Conservation (phyloP, 1,140 invertebrate species). For the Hirudo medicinalis region DNA sequence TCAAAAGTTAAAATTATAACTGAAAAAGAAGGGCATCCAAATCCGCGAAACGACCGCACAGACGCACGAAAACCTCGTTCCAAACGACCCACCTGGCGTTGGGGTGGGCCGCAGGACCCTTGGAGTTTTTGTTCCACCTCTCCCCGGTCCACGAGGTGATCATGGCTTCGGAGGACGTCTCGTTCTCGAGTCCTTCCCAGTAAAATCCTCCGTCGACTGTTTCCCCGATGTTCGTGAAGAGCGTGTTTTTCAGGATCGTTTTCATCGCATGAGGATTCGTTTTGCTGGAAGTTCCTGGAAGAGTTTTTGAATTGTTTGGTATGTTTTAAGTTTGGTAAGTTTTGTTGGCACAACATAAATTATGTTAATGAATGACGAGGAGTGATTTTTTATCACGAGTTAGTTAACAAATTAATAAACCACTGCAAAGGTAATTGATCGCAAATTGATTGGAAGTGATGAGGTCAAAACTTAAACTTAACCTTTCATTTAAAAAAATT, state of each 20-base stretch:
- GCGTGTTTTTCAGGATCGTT: slow-evolving; percentile 78
- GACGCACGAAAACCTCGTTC: neutral
- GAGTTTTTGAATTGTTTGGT: no score
- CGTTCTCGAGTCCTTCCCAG: slow-evolving; percentile 84
- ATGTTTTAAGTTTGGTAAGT: no score
- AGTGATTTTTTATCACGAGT: no score
- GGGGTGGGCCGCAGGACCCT: slow-evolving; percentile 38
- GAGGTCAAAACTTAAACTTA: no score
- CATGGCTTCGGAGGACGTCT: slow-evolving; percentile 45
- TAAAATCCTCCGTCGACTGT: slow-evolving; percentile 69
- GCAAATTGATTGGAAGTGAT: no score
- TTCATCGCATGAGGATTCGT: slow-evolving; percentile 96
- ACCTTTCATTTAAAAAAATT: no score
- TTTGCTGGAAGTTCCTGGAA: slow-evolving; percentile 57
- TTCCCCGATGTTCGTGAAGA: slow-evolving; percentile 95
- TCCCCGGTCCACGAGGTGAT: slow-evolving; percentile 37
- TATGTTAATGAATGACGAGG: no score
- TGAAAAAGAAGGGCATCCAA: neutral
- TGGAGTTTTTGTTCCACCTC: slow-evolving; percentile 45
- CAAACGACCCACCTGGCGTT: slow-evolving; percentile 30
- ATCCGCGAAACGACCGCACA: neutral
- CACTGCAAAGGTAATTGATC: no score
- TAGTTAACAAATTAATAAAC: no score
- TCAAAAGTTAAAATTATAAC: neutral
- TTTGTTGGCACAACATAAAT: no score